Evolutionary conservation across 2,797 vertebrate species (phyloP).

Genomic region (Sebastes baramenuke): DNA sequence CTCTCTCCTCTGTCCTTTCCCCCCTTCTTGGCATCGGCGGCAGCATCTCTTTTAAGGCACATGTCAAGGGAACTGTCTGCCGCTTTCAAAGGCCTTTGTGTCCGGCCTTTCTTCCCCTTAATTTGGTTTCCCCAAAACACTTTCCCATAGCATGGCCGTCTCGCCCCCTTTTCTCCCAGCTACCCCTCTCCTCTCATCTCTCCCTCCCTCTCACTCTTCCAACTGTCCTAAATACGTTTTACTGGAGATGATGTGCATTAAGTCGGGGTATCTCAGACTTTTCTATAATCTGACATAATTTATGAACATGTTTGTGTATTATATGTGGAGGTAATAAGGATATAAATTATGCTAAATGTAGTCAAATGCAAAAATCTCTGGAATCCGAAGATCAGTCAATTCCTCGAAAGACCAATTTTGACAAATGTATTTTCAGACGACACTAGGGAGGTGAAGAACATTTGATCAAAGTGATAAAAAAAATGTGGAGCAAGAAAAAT

Average conservation of each 20-base stretch:
- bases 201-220: slow-evolving; percentile 45
- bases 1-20: slow-evolving; percentile 54
- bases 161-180: slow-evolving; percentile 69
- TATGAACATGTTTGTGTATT: background rate
- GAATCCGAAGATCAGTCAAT: background rate
- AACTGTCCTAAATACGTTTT: slow-evolving; percentile 56
- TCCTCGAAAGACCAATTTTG: background rate
- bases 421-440: background rate
- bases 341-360: background rate
- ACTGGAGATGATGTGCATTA: slow-evolving; percentile 14
- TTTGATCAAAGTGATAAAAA: background rate
- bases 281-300: background rate
- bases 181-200: slow-evolving; percentile 59
- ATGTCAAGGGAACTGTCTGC: slow-evolving; percentile 85
- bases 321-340: background rate
- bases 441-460: background rate
- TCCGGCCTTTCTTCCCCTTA: slow-evolving; percentile 77
- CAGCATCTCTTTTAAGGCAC: slow-evolving; percentile 83
- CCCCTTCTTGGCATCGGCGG: slow-evolving; percentile 76
- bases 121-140: slow-evolving; percentile 80
- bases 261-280: background rate
- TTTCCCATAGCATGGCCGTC: slow-evolving; percentile 84
- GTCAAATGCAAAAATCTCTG: background rate
- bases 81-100: slow-evolving; percentile 79
- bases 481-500: background rate